Conservation (phyloP, 2,113 vertebrate genomes). For the Amphilophus citrinellus region DNA sequence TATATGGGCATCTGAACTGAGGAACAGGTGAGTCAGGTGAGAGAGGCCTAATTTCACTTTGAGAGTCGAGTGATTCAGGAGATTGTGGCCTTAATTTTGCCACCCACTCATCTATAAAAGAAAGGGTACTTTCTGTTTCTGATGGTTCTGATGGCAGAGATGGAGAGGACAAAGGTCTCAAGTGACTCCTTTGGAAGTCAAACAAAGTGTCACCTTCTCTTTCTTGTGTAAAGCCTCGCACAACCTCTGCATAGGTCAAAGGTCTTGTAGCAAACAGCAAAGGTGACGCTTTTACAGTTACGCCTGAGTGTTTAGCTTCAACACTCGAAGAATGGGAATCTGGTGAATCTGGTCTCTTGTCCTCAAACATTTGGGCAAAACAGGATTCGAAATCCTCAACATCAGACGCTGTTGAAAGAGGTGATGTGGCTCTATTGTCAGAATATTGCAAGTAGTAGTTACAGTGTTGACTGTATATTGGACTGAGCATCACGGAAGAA, state of each 20-base stretch:
- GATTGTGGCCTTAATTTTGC: background rate
- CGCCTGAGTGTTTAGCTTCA: background rate
- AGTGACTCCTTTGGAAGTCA: too few species aligned
- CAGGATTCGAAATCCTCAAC: background rate
- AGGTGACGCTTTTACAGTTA: background rate
- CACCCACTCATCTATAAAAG: background rate
- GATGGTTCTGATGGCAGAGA: too few species aligned
- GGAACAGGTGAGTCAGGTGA: slow-evolving; percentile 52
- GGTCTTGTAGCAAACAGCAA: background rate
- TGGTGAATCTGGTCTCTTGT: slow-evolving; percentile 7
- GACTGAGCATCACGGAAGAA: background rate
- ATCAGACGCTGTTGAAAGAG: slow-evolving; percentile 17
- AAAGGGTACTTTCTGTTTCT: too few species aligned
- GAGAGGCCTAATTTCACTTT: background rate
- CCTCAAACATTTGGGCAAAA: background rate
- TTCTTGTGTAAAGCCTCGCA: background rate
- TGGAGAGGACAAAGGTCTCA: too few species aligned
- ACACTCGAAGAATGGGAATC: slow-evolving; percentile 1
- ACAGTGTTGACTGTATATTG: background rate
- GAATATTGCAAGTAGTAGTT: slow-evolving; percentile 22
- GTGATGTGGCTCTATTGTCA: background rate
- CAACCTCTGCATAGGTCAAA: slow-evolving; percentile 47
- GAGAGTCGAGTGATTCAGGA: slow-evolving; percentile 23
- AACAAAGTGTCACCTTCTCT: too few species aligned
- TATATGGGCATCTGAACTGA: background rate